A percentile compares a stretch with the other conserved stretches of the same genome.
These are phyloP conservation scores for Cavia porcellus DNA, from an alignment of 2,113 vertebrate genomes.

Conservation along the genomic window DNA sequence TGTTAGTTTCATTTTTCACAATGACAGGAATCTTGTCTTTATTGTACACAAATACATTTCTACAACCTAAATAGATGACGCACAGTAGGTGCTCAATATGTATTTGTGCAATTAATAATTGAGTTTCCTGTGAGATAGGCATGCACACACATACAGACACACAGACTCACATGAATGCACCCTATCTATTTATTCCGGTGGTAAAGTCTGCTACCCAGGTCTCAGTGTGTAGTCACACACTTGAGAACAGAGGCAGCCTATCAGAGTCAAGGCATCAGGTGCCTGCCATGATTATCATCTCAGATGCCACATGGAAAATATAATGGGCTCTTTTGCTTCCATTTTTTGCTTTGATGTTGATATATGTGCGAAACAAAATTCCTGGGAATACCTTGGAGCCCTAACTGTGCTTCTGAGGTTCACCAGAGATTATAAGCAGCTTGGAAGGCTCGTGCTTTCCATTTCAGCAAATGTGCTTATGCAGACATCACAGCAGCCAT, in stretches of 20 bases:
- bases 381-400: constrained; percentile 82
- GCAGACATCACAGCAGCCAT: constrained; percentile 61
- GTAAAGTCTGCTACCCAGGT: constrained; percentile 76
- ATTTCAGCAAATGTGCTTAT: constrained; percentile 73
- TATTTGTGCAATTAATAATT: constrained; percentile 8
- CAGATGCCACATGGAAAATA: constrained; percentile 82
- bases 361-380: constrained; percentile 85
- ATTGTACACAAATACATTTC: neutral
- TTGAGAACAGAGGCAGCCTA: constrained; percentile 78
- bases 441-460: constrained; percentile 75
- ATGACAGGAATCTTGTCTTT: neutral
- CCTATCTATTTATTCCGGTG: neutral
- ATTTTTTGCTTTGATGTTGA: constrained; percentile 84
- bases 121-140: neutral
- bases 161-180: neutral
- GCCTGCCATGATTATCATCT: constrained; percentile 80
- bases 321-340: constrained; percentile 76
- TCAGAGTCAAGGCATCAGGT: constrained; percentile 61
- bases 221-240: constrained; percentile 82
- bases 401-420: constrained; percentile 71
- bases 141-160: neutral
- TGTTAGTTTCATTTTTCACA: neutral
- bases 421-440: constrained; percentile 76
- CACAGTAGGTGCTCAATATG: neutral
- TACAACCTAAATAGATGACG: neutral